A percentile compares a stretch with the other conserved stretches of the same genome.
These are phyloP conservation scores for Pogonocichla stellata DNA, from an alignment of 2,113 vertebrate species.

Conservation along the genomic window DNA sequence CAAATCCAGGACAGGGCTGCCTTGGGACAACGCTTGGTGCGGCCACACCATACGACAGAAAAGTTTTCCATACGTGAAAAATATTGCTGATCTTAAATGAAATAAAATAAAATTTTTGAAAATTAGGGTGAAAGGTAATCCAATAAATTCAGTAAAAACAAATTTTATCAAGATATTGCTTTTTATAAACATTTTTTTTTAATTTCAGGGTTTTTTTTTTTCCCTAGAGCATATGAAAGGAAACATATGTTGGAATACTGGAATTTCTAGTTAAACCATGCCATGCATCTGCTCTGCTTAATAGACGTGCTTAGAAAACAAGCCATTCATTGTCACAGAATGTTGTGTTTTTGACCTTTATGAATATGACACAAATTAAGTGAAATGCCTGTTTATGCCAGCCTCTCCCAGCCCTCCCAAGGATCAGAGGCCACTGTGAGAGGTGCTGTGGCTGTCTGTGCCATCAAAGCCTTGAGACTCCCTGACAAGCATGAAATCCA, in stretches of 20 bases:
- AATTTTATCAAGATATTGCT: background rate
- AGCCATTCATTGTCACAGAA: slow-evolving; percentile 8
- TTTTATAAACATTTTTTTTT: background rate
- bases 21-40: rapidly evolving
- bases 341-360: background rate
- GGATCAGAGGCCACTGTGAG: background rate
- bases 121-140: background rate
- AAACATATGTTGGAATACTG: background rate
- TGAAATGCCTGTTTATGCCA: background rate
- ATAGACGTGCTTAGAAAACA: background rate
- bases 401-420: background rate
- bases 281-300: background rate
- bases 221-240: background rate
- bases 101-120: background rate
- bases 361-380: background rate
- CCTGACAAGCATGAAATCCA: background rate
- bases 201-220: background rate
- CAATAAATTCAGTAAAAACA: background rate
- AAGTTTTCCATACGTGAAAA: background rate
- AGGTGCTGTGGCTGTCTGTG: background rate
- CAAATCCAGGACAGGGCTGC: background rate
- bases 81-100: background rate
- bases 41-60: rapidly evolving
- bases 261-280: background rate
- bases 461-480: background rate